phyloP scores from a whole-genome alignment of 1,140 invertebrate species.

The Theocolax elegans region DNA sequence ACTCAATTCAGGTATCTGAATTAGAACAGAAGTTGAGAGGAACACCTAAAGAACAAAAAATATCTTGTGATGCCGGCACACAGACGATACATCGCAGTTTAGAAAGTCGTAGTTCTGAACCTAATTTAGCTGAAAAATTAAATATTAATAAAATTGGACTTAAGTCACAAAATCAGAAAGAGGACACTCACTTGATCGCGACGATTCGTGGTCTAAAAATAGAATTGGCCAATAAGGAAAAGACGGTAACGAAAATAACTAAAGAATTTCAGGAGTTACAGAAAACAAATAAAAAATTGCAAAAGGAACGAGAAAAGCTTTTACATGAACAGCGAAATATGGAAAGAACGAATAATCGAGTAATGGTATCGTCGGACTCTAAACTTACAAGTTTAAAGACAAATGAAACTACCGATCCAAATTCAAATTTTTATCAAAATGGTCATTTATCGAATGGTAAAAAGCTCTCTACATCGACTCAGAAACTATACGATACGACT shows the following conservation, averaged over 20 bases:
- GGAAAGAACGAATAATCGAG: slow-evolving; percentile 49
- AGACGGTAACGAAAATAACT: slow-evolving; percentile 74
- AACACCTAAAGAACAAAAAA: slow-evolving; percentile 48
- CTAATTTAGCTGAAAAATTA: slow-evolving; percentile 47
- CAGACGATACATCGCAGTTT: slow-evolving; percentile 52
- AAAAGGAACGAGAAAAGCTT: slow-evolving; percentile 77
- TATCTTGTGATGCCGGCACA: slow-evolving; percentile 52
- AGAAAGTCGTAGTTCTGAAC: slow-evolving; percentile 45
- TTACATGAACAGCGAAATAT: slow-evolving; percentile 58
- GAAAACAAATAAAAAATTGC: slow-evolving; percentile 78
- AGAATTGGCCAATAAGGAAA: slow-evolving; percentile 79
- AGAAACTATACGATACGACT: slow-evolving; percentile 65
- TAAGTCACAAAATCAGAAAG: slow-evolving; percentile 68
- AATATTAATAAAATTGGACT: slow-evolving; percentile 47
- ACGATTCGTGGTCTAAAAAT: slow-evolving; percentile 81
- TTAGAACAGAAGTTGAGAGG: slow-evolving; percentile 69
- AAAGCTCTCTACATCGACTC: slow-evolving; percentile 60
- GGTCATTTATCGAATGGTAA: slow-evolving; percentile 66
- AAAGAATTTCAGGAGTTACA: slow-evolving; percentile 79
- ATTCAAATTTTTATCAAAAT: slow-evolving; percentile 64
- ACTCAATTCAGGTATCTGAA: slow-evolving; percentile 77
- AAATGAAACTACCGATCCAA: slow-evolving; percentile 58
- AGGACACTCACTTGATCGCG: slow-evolving; percentile 80
- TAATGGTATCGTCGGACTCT: slow-evolving; percentile 56
- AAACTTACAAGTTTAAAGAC: slow-evolving; percentile 53